phyloP scores from a whole-genome alignment of 2,113 vertebrate species.

The Amazona guildingii region DNA sequence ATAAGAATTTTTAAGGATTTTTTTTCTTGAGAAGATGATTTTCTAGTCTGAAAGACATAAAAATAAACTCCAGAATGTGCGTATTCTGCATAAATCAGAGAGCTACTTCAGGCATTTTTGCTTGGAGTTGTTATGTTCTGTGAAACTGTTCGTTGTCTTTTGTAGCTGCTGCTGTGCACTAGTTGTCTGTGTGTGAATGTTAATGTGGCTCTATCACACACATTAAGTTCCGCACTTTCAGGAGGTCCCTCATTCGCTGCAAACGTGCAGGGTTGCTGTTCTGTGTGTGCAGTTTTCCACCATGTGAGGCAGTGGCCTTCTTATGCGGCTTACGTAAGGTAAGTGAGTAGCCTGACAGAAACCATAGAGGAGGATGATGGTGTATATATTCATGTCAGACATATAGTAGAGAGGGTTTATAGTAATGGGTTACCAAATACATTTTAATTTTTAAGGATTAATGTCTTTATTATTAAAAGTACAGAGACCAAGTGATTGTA shows the following conservation, averaged over 20 bases:
- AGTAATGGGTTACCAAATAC: not conserved
- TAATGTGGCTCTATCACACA: not conserved
- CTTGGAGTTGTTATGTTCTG: not conserved
- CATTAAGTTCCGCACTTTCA: not conserved
- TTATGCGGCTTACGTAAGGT: not conserved
- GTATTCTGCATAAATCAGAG: not conserved
- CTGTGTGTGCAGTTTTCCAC: not conserved
- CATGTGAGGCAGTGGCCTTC: not conserved
- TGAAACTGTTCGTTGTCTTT: accelerated
- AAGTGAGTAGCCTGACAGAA: constrained; percentile 12
- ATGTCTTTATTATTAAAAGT: not conserved
- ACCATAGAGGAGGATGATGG: not conserved
- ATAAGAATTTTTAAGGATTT: not conserved
- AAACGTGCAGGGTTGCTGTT: not conserved
- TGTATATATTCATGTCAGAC: not conserved
- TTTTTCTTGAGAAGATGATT: not conserved
- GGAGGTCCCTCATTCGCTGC: not conserved
- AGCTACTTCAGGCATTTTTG: not conserved
- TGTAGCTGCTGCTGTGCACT: not conserved
- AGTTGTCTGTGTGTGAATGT: not conserved
- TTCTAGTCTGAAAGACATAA: not conserved
- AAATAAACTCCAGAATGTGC: not conserved
- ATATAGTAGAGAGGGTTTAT: not conserved
- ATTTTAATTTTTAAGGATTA: not conserved
- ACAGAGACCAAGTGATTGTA: not conserved